A percentile compares a stretch with the other conserved stretches of the same genome.
These are phyloP conservation scores for Cosmorhoe ocellata DNA, from an alignment of 2,888 invertebrate species.

Conservation along the genomic window DNA sequence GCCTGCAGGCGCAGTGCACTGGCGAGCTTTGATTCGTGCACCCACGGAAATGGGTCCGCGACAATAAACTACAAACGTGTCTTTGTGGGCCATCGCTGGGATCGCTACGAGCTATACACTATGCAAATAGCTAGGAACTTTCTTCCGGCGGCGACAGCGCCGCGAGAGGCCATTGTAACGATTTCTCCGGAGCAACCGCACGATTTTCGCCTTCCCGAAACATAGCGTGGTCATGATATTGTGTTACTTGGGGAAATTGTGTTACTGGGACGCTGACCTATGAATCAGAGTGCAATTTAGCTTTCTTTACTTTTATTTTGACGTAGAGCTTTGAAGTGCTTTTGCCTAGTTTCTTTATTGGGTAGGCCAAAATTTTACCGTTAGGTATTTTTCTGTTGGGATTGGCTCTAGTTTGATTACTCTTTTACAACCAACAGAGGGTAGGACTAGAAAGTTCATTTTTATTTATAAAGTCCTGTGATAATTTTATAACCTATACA, in stretches of 20 bases:
- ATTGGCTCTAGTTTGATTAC: constrained; percentile 7
- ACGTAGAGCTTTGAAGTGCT: constrained; percentile 14
- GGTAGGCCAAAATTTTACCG: constrained; percentile 18
- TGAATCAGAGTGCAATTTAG: constrained; percentile 26
- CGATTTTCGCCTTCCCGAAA: constrained; percentile 53
- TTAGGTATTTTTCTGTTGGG: constrained; percentile 15
- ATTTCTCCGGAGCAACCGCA: constrained; percentile 66
- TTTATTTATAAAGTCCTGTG: too few relatives aligned
- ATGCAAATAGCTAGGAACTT: constrained; percentile 79
- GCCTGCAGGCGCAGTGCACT: constrained; percentile 54
- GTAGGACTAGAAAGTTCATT: too few relatives aligned
- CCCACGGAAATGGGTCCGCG: constrained; percentile 76
- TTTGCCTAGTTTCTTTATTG: constrained; percentile 15
- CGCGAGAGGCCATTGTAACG: constrained; percentile 68
- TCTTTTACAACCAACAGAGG: neutral
- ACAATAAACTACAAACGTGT: constrained; percentile 75
- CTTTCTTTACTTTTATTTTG: constrained; percentile 19
- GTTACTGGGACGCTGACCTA: constrained; percentile 28
- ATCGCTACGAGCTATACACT: constrained; percentile 54
- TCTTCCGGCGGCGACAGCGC: constrained; percentile 61
- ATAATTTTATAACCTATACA: too few relatives aligned
- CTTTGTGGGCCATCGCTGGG: constrained; percentile 76
- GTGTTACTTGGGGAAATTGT: constrained; percentile 32
- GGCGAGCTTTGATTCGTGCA: constrained; percentile 59
- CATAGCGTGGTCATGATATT: constrained; percentile 37